Evolutionary conservation across 2,888 invertebrate genomes (phyloP), one percentile per base, ranked within the genome.

Genomic region (Drosophila paucipuncta): DNA sequence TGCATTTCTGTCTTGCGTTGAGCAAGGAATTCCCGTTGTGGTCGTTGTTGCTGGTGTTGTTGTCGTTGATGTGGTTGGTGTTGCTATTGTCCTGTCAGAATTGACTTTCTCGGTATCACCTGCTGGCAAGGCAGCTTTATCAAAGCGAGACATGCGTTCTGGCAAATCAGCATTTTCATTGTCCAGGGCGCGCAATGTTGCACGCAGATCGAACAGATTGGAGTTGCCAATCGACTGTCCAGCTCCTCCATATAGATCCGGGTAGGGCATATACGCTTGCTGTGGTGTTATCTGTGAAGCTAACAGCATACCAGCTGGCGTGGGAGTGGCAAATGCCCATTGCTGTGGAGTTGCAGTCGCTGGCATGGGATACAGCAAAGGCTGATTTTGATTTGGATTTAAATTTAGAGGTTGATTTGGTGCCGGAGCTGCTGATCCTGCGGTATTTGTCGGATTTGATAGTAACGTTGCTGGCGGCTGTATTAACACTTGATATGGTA

Each of bases 141-240:
- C 72, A 69, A 73, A 75, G 64, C 72, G 83, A 53, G 72, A 71
- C 80, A 89, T 89, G 54, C 84, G 87, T 62, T 85, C 83, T 49
- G 91, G 89, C 68, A 87, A 87, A 73, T 90, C 90, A 73, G 81
- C 88, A 74, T 85, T 87, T 77, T 88, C 91, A 78, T 85, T 90
- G 82, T 88, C 91, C 71, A 91, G 72, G 41, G 83, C 91, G 53
- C 85, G 91, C 79, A 88, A 63, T 57, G 89, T 88, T 68, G 88
- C 90, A 54, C 90, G 88, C 65, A 90, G 68, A 70, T 88, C 88
- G 76, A 90, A 91, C 49, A 88, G 69, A 65, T 88, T 88, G 53
- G 90, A 73, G 31, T 89, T 85, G 80, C 53, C 71, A 31, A 84
- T 61, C 18, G 83, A 52, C n/a, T 55, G 73, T 18, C 58, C 68